Conservation (phyloP, 1,140 invertebrate genomes). For the Drosophila parvula region DNA sequence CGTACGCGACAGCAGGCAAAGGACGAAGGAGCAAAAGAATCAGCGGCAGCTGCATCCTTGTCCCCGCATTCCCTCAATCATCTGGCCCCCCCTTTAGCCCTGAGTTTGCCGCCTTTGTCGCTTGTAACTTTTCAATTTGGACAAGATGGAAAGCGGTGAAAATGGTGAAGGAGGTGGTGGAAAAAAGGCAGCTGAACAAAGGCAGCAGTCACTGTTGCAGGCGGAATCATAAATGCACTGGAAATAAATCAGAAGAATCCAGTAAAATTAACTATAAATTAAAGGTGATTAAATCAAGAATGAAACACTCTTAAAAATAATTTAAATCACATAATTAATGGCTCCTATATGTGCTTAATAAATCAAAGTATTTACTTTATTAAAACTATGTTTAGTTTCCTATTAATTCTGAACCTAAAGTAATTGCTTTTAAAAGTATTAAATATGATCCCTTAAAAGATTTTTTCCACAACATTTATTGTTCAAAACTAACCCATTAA, state of each 20-base stretch:
- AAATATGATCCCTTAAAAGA: too few species aligned
- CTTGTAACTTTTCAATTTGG: slow-evolving; percentile 77
- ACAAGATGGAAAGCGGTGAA: slow-evolving; percentile 37
- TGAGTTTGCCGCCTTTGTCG: slow-evolving; percentile 44
- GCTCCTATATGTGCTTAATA: too few species aligned
- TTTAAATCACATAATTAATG: too few species aligned
- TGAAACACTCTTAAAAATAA: rapidly evolving
- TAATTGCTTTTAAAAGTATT: too few species aligned
- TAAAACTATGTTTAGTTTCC: too few species aligned
- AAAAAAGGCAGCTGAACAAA: slow-evolving; percentile 23
- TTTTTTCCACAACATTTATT: too few species aligned
- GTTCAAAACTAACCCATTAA: not conserved
- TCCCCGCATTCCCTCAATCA: slow-evolving; percentile 6
- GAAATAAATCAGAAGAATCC: too few species aligned
- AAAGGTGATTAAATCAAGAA: too few species aligned
- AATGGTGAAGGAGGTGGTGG: not conserved
- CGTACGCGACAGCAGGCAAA: slow-evolving; percentile 71
- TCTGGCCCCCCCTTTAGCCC: not conserved
- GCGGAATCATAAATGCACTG: slow-evolving; percentile 2
- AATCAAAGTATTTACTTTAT: too few species aligned
- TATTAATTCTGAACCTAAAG: too few species aligned
- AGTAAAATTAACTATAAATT: too few species aligned
- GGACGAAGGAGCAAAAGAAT: slow-evolving; percentile 32
- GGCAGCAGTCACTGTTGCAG: slow-evolving; percentile 12
- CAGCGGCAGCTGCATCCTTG: slow-evolving; percentile 31